These are phyloP conservation scores for Aegotheles bennettii DNA, from an alignment of 2,113 vertebrate species.

Conservation along the genomic window DNA sequence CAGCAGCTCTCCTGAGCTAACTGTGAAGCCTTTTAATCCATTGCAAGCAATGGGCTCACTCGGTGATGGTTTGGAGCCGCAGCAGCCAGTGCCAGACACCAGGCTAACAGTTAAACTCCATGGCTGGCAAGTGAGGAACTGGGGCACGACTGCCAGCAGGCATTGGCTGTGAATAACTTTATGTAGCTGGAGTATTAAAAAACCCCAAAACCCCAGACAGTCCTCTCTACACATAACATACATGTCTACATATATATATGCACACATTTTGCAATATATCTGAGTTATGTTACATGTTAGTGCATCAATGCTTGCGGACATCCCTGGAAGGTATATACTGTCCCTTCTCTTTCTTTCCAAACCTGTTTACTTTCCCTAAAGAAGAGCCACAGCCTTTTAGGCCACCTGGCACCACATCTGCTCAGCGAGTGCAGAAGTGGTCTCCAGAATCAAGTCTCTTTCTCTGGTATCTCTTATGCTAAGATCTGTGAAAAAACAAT, in stretches of 20 bases:
- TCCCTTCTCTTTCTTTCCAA: not conserved
- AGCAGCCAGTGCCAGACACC: not conserved
- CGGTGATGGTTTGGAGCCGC: not conserved
- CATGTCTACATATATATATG: not conserved
- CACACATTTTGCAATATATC: not conserved
- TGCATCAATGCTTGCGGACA: not conserved
- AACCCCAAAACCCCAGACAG: not conserved
- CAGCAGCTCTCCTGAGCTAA: not conserved
- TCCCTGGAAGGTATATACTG: not conserved
- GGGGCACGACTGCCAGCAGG: not conserved
- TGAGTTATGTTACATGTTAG: not conserved
- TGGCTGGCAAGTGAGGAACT: not conserved
- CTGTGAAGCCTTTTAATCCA: not conserved
- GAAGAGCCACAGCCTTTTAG: not conserved
- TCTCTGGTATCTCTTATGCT: not conserved
- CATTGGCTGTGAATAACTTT: rapidly evolving
- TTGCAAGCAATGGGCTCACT: not conserved
- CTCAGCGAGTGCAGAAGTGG: not conserved
- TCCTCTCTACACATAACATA: not conserved
- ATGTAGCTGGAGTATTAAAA: not conserved
- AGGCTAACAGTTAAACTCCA: not conserved
- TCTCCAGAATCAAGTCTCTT: constrained; percentile 4
- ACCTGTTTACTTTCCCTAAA: not conserved
- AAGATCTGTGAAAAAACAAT: not conserved
- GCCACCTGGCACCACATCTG: not conserved